Conservation (phyloP, 2,888 invertebrate species). For the Dryobota labecula region DNA sequence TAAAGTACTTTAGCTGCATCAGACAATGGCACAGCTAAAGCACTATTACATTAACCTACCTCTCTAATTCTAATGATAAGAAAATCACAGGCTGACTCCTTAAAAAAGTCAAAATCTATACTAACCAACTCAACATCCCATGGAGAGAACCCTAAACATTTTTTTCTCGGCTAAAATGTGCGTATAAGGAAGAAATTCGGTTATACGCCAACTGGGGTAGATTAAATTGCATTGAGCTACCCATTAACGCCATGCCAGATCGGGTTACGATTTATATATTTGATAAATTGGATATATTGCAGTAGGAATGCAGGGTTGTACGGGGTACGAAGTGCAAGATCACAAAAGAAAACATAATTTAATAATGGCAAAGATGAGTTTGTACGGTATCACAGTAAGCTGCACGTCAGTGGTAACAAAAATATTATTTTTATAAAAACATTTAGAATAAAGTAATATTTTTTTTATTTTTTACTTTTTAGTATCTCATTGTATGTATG, state of each 20-base stretch:
- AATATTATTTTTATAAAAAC: too few relatives aligned
- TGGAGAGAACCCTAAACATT: conserved; percentile 53
- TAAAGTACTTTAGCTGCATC: too few relatives aligned
- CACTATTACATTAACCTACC: too few relatives aligned
- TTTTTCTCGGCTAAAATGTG: conserved; percentile 64
- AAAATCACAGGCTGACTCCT: neutral
- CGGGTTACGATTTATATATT: conserved; percentile 88
- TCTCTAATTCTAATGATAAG: too few relatives aligned
- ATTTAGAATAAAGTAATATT: too few relatives aligned
- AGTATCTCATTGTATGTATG: too few relatives aligned
- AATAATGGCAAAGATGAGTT: neutral
- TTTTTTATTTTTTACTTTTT: too few relatives aligned
- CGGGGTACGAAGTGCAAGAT: conserved; percentile 17
- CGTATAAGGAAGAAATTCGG: conserved; percentile 80
- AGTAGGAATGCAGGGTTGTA: conserved; percentile 52
- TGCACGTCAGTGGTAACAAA: neutral
- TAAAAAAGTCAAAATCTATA: conserved; percentile 9
- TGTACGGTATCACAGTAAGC: too few relatives aligned
- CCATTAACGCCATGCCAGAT: conserved; percentile 91
- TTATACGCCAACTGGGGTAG: conserved; percentile 85
- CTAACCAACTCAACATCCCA: conserved; percentile 32
- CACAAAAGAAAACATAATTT: neutral
- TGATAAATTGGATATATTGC: conserved; percentile 86
- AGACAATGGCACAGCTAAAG: too few relatives aligned
- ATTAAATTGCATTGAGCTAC: conserved; percentile 90